Base-by-base conservation (phyloP, 2,888 invertebrate species). In the Eilema sororculum region DNA sequence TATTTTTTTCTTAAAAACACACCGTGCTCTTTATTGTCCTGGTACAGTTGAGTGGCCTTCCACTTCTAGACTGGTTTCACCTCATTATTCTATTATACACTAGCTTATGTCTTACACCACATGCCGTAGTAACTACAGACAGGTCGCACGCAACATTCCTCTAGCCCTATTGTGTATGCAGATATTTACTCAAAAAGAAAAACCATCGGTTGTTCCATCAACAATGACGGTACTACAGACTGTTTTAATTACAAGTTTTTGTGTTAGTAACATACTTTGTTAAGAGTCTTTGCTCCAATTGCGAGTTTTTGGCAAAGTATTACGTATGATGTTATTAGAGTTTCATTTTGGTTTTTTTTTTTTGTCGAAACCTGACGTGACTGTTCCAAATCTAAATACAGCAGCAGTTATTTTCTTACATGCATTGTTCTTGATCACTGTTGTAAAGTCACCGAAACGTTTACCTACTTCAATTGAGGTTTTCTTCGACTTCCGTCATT, bases 101-200 rank as follows among this genome's bases (percentile, higher is more conserved):
- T 25, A 2, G 12, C 3, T 10, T 58, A 33, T 58, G 3, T 30
- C 56, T 75, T 77, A 22, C n/a, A 57, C 72, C 72, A 76, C 46
- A 69, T 61, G 24, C 16, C 24, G 5, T 20, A 59, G 59, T 25
- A 70, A 61, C 64, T 61, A 73, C 61, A 65, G 71, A 70, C 62
- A 78, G 58, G 64, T 62, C 25, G 70, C 69, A 75, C 61, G 75
- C 70, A 73, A 77, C 76, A 83, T 78, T 78, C 78, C 76, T 75
- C 66, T 52, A 64, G 25, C 65, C 65, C 76, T 77, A 82, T 84
- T 83, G 81, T 84, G 70, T 74, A 75, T 69, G 73, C 67, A 75
- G 74, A 78, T 77, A 75, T 80, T 78, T 75, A n/a, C 61, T 63
- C 63, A 76, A 80, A 80, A 37, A 82, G 9, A 73, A 74, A 52